Percentiles rank a stretch among this genome's conserved stretches.
Evolutionary conservation across 2,888 invertebrate genomes (phyloP).

Genomic region (Gastrophysa polygoni): DNA sequence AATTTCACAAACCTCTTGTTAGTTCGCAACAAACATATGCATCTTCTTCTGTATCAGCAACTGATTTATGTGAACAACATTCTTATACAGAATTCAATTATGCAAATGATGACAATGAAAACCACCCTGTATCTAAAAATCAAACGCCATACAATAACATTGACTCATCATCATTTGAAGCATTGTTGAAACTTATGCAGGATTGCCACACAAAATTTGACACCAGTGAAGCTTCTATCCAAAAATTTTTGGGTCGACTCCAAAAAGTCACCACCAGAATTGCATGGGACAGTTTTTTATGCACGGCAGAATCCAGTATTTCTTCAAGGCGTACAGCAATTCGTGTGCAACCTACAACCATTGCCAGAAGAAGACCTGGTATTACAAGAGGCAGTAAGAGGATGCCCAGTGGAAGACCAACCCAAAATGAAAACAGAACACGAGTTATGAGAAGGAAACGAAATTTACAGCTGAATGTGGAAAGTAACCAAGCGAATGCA

Average conservation of each 20-base stretch:
- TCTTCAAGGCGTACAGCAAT: no score
- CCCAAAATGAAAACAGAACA: no score
- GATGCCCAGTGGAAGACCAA: no score
- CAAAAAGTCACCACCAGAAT: constrained; percentile 5
- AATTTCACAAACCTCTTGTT: constrained; percentile 6
- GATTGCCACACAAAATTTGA: constrained; percentile 10
- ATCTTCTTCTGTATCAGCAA: constrained; percentile 13
- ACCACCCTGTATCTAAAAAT: constrained; percentile 5
- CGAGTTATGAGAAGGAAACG: no score
- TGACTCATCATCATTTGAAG: constrained; percentile 14
- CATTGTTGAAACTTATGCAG: constrained; percentile 13
- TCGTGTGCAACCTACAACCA: no score
- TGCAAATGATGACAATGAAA: constrained; percentile 4
- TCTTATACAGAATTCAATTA: constrained; percentile 8
- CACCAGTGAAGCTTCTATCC: constrained; percentile 11
- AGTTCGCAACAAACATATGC: constrained; percentile 8
- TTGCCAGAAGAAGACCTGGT: no score
- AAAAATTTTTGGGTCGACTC: constrained; percentile 8
- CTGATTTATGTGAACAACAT: constrained; percentile 6
- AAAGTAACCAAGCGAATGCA: constrained; percentile 19
- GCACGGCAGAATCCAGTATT: no score
- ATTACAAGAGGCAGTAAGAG: no score
- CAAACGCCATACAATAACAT: constrained; percentile 5
- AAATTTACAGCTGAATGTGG: no score
- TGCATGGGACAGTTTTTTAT: neutral